Conservation (phyloP, 2,888 invertebrate species). For the Eucriotettix oculatus region DNA sequence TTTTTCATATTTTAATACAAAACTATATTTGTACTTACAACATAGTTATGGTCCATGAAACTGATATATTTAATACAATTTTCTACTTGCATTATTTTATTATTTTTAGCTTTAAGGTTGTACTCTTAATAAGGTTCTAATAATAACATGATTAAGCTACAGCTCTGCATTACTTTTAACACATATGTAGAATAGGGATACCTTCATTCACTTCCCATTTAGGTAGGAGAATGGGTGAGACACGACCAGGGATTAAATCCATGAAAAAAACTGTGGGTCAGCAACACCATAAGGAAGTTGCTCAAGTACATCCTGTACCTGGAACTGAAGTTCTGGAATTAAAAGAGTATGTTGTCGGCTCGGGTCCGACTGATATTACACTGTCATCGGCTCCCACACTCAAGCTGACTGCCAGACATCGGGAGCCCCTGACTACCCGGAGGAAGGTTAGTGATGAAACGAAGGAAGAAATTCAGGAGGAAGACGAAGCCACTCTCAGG, state of each 20-base stretch:
- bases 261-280: constrained; percentile 11
- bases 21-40: too few relatives aligned
- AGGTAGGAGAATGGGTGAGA: constrained; percentile 13
- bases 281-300: constrained; percentile 5
- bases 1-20: too few relatives aligned
- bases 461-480: constrained; percentile 55
- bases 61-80: too few relatives aligned
- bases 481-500: constrained; percentile 85
- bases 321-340: constrained; percentile 28
- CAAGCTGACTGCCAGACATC: constrained; percentile 27
- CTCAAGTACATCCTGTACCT: constrained; percentile 6
- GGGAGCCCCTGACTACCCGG: constrained; percentile 17
- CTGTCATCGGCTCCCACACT: constrained; percentile 28
- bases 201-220: neutral
- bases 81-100: too few relatives aligned
- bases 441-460: constrained; percentile 61
- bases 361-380: constrained; percentile 20
- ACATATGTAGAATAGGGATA: too few relatives aligned
- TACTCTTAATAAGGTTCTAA: too few relatives aligned
- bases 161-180: too few relatives aligned
- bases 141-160: too few relatives aligned
- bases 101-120: too few relatives aligned
- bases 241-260: constrained; percentile 8
- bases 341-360: constrained; percentile 30
- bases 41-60: too few relatives aligned